These are phyloP conservation scores for Centropyge bicolor DNA, from an alignment of 2,797 vertebrate genomes.

Conservation along the genomic window DNA sequence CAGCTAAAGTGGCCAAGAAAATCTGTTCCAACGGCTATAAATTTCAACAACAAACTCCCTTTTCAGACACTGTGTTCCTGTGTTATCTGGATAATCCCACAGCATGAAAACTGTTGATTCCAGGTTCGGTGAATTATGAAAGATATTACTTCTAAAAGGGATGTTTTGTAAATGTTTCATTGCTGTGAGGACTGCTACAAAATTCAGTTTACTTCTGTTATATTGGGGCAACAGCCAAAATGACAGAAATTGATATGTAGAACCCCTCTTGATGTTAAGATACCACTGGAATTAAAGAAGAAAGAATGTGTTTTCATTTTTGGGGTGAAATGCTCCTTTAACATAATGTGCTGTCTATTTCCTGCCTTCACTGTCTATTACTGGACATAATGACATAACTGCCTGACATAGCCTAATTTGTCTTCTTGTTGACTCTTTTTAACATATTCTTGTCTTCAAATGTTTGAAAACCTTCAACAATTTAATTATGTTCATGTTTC, in stretches of 20 bases:
- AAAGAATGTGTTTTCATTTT: not conserved
- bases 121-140: not conserved
- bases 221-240: not conserved
- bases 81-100: not conserved
- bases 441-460: constrained; percentile 4
- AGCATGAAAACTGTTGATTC: too few species aligned
- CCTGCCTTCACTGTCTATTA: not conserved
- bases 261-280: constrained; percentile 16
- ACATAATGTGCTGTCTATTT: not conserved
- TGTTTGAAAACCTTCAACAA: not conserved
- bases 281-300: not conserved
- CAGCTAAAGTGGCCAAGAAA: not conserved
- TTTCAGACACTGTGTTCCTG: not conserved
- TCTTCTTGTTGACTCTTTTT: constrained; percentile 21
- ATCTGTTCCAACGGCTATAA: not conserved
- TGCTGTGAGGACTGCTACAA: not conserved
- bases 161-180: not conserved
- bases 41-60: not conserved
- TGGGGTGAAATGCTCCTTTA: constrained; percentile 10
- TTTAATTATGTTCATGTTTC: not conserved
- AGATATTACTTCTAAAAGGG: not conserved
- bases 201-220: not conserved
- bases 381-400: not conserved
- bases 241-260: not conserved
- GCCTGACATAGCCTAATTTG: not conserved